A percentile compares a stretch with the other conserved stretches of the same genome.
phyloP scores from a whole-genome alignment of 2,888 invertebrate genomes.

The Mellilla xanthometata region DNA sequence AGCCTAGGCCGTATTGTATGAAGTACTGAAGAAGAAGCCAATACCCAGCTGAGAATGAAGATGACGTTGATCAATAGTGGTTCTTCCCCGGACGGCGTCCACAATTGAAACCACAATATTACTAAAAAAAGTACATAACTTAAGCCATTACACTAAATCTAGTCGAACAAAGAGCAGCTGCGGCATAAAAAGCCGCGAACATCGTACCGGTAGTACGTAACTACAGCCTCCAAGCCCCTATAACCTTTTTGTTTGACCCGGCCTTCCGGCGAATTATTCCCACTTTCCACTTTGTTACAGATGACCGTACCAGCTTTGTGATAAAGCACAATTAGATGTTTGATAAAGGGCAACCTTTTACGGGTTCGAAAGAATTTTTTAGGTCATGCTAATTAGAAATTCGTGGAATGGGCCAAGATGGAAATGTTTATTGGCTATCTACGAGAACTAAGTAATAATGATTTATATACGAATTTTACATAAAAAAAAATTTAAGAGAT shows the following conservation, averaged over 20 bases:
- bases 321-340: constrained; percentile 24
- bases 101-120: too few relatives aligned
- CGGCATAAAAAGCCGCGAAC: constrained; percentile 31
- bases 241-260: constrained; percentile 36
- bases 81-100: too few relatives aligned
- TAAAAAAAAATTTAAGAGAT: too few relatives aligned
- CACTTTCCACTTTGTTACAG: constrained; percentile 27
- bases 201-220: constrained; percentile 27
- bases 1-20: too few relatives aligned
- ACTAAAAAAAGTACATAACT: neutral
- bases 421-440: too few relatives aligned
- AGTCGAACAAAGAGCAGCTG: constrained; percentile 26
- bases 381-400: too few relatives aligned
- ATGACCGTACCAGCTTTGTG: constrained; percentile 25
- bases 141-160: constrained; percentile 13
- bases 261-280: constrained; percentile 28
- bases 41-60: too few relatives aligned
- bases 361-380: neutral
- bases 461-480: too few relatives aligned
- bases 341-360: constrained; percentile 17
- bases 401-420: too few relatives aligned
- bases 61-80: too few relatives aligned
- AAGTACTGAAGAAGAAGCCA: too few relatives aligned
- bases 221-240: constrained; percentile 30
- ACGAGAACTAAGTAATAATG: too few relatives aligned